phyloP scores from a whole-genome alignment of 2,888 invertebrate species.

The Drosophila mulleri region DNA sequence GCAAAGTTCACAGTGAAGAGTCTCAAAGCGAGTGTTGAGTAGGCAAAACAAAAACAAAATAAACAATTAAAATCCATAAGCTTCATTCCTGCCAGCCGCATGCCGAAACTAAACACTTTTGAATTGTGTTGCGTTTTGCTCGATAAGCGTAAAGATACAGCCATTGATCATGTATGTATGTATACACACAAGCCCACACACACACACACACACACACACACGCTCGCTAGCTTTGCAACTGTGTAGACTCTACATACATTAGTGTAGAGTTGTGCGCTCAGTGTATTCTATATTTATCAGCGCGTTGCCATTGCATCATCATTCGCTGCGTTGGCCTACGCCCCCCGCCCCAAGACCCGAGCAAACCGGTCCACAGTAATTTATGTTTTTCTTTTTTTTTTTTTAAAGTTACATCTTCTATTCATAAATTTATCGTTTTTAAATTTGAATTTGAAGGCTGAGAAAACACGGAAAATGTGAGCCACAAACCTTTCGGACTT shows the following conservation, averaged over 20 bases:
- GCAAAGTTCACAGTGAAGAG: no score
- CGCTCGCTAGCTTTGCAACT: neutral
- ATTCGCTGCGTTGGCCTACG: slow-evolving; percentile 52
- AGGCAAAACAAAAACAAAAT: neutral
- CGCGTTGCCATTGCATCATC: slow-evolving; percentile 67
- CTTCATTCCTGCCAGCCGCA: neutral
- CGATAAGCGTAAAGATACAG: slow-evolving; percentile 49
- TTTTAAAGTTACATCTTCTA: slow-evolving; percentile 15
- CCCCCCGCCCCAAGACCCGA: slow-evolving; percentile 14
- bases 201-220: neutral
- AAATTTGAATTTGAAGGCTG: slow-evolving; percentile 9
- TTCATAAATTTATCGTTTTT: neutral
- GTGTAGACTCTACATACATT: slow-evolving; percentile 5
- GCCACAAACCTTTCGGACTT: neutral
- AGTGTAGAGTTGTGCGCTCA: slow-evolving; percentile 17
- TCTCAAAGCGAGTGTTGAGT: neutral
- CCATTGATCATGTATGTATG: slow-evolving; percentile 37
- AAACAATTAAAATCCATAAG: slow-evolving; percentile 1
- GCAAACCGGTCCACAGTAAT: slow-evolving; percentile 45
- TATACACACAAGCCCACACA: neutral
- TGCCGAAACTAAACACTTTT: slow-evolving; percentile 19
- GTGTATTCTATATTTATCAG: slow-evolving; percentile 71
- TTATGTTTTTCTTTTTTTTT: slow-evolving; percentile 1
- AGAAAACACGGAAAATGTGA: slow-evolving; percentile 2
- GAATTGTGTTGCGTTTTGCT: slow-evolving; percentile 1